These are phyloP conservation scores for Leistus spinibarbis DNA, from an alignment of 2,888 invertebrate genomes.

Conservation along the genomic window DNA sequence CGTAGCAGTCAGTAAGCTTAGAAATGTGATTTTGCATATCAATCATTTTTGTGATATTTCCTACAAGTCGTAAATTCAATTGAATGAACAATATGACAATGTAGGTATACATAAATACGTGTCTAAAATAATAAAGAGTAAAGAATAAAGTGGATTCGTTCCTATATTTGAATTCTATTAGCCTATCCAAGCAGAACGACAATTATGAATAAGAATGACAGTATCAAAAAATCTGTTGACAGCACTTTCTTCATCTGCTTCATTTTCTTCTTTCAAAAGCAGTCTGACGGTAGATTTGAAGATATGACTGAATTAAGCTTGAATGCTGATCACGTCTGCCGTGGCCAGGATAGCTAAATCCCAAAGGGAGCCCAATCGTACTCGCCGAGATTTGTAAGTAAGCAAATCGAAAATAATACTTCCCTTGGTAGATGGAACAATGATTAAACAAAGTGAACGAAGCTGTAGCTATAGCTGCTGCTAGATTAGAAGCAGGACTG, in stretches of 20 bases:
- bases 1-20: background rate
- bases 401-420: slow-evolving; percentile 9
- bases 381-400: background rate
- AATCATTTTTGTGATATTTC: background rate
- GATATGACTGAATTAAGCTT: slow-evolving; percentile 16
- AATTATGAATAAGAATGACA: slow-evolving; percentile 33
- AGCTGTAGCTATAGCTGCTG: background rate
- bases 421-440: background rate
- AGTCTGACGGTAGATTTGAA: background rate
- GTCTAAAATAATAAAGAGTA: background rate
- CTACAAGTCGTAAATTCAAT: background rate
- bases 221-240: slow-evolving; percentile 27
- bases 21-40: background rate
- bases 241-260: background rate
- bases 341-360: background rate
- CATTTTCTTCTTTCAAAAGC: background rate
- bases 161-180: background rate
- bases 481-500: slow-evolving; percentile 4
- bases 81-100: background rate
- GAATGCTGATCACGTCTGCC: slow-evolving; percentile 29
- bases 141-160: background rate
- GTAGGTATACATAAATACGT: background rate
- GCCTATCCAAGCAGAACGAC: background rate
- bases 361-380: background rate
- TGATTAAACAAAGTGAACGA: slow-evolving; percentile 9